Evolutionary conservation across 2,113 vertebrate species (phyloP), one percentile per base, ranked within the genome.

Genomic region (Tichodroma muraria): DNA sequence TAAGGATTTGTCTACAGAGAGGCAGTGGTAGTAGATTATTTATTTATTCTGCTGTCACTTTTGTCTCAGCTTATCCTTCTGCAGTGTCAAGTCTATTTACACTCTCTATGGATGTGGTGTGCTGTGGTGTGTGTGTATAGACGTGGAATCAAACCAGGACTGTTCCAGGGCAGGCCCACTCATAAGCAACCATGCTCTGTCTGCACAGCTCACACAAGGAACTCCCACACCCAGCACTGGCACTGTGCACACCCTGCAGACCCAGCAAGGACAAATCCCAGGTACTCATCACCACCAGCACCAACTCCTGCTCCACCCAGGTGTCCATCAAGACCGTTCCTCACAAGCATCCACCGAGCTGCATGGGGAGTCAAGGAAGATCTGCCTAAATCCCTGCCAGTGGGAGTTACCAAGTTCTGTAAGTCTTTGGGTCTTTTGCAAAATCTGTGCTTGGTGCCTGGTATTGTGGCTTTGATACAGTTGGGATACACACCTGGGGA

Each of bases 301-400:
- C 11, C 35, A 66, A 4, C 6, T 65, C 38, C 42, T 59, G 33
- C 59, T 73, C 63, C 59, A 47, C 5, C 18, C 27, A 65, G 27
- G 8, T n/a, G 30, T 63, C 56, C 56, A 15, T 10, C 0, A 1
- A 50, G 27, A 54, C 22, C 31, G 13, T 78, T 80, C 13, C 35
- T 56, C 52, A 56, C 0, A 0, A 86, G 22, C 1, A 3, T 15
- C n/a, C 33, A 21, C 9, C 0, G 0, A 64, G 24, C 37, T 45
- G 7, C 4, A 0, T 15, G 8, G 5, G 45, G 9, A 89, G 44
- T 4, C 33, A 31, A 24, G 21, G 35, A 64, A 45, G 33, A 57
- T 19, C 28, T 84, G 21, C 33, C 80, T 37, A 16, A 60, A 86
- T 13, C 4, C 3, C 23, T 89, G 11, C 6, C 14, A 24, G 7